phyloP scores from a whole-genome alignment of 2,113 vertebrate species.

The Hyla sarda region DNA sequence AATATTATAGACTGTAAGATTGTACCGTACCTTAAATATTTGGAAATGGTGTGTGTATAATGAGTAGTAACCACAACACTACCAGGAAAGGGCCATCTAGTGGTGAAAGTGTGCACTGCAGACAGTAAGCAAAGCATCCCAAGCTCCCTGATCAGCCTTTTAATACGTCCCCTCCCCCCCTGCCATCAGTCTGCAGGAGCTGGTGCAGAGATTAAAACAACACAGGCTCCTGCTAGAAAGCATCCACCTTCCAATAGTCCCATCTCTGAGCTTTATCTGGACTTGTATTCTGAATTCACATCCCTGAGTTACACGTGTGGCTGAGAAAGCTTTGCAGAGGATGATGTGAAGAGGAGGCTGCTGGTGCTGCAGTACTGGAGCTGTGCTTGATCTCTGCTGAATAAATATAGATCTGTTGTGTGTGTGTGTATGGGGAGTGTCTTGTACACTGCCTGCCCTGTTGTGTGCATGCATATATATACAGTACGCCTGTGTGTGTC shows the following conservation, averaged over 20 bases:
- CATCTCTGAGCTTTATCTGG: not conserved
- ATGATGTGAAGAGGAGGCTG: conserved; percentile 5
- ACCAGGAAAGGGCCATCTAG: conserved; percentile 38
- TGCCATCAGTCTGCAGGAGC: conserved; percentile 57
- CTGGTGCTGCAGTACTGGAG: conserved; percentile 54
- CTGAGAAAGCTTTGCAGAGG: not conserved
- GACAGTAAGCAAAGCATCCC: conserved; percentile 47
- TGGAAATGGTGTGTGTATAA: not conserved
- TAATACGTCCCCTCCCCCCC: conserved; percentile 53
- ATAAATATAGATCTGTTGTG: conserved; percentile 48
- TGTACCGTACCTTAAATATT: too few species aligned
- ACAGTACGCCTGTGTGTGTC: conserved; percentile 41
- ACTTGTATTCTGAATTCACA: not conserved
- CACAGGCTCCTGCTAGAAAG: conserved; percentile 16
- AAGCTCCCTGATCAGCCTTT: conserved; percentile 57
- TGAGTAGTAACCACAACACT: not conserved
- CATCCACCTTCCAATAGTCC: conserved; percentile 30
- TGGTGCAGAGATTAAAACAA: conserved; percentile 60
- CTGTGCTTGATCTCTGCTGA: conserved; percentile 47
- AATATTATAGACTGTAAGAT: not conserved
- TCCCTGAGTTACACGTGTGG: not conserved
- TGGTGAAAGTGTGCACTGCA: conserved; percentile 35
- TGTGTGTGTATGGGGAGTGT: conserved; percentile 55
- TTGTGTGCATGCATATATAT: conserved; percentile 53
- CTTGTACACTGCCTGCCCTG: conserved; percentile 50